Conservation (phyloP, 2,797 vertebrate genomes). For the Pseudochaenichthys georgianus region DNA sequence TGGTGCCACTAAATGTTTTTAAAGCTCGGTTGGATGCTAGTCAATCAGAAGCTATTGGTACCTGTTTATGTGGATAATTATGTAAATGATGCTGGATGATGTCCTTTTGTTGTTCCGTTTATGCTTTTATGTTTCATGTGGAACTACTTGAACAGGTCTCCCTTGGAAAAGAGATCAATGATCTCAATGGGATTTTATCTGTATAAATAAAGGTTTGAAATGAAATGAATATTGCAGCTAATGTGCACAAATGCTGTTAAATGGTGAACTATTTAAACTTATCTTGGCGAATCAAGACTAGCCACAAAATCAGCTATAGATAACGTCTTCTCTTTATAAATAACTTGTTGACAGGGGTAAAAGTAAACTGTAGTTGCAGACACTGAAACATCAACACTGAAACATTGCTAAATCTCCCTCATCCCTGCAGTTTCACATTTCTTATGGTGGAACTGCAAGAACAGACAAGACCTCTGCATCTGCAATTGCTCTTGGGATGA, state of each 20-base stretch:
- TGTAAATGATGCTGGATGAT: no score
- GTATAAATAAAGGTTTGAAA: no score
- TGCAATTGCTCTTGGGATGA: constrained; percentile 25
- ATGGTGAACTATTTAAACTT: not conserved
- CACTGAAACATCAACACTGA: constrained; percentile 7
- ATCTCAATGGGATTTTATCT: no score
- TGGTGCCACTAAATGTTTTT: no score
- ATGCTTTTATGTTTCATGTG: no score
- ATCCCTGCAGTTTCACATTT: constrained; percentile 16
- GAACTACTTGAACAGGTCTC: no score
- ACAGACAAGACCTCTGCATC: constrained; percentile 50
- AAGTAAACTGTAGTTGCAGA: not conserved
- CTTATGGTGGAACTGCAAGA: constrained; percentile 56
- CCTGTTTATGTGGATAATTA: no score
- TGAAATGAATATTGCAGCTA: no score
- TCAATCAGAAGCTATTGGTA: no score
- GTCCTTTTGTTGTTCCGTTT: no score
- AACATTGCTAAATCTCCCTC: not conserved
- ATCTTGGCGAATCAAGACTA: not conserved
- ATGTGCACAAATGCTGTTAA: not conserved
- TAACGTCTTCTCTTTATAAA: not conserved
- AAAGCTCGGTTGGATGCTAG: no score
- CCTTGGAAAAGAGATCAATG: no score
- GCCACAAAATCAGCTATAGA: not conserved
- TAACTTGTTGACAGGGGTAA: not conserved